These are phyloP conservation scores for Caenorhabditis plicata DNA, from an alignment of 2,888 invertebrate genomes.

Conservation along the genomic window DNA sequence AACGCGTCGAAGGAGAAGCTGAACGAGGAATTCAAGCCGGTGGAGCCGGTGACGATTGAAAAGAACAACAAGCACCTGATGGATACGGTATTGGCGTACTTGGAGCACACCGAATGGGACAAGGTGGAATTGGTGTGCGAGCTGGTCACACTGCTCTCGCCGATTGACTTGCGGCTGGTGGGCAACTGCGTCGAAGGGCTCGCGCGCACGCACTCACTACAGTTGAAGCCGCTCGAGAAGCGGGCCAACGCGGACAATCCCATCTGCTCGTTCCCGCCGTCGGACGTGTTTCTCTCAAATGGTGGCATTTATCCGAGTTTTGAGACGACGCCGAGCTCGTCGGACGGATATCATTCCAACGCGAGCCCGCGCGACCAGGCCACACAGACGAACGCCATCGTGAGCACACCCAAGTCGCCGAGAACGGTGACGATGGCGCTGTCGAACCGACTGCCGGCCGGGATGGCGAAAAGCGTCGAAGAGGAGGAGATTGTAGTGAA, in stretches of 20 bases:
- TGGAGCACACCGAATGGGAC: conserved; percentile 37
- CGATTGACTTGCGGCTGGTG: conserved; percentile 36
- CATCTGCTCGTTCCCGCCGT: conserved; percentile 2
- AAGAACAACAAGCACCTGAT: conserved; percentile 1
- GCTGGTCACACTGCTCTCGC: conserved; percentile 23
- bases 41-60: neutral
- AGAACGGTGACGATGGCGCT: no score
- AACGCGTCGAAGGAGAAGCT: conserved; percentile 1
- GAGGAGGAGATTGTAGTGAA: no score
- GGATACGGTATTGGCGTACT: conserved; percentile 24
- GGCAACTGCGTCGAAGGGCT: conserved; percentile 32
- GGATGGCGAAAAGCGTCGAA: no score
- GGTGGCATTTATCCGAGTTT: no score
- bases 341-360: no score
- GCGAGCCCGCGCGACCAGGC: no score
- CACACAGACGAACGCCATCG: no score
- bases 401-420: no score
- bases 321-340: no score
- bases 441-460: neutral
- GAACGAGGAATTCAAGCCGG: neutral
- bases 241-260: conserved; percentile 21
- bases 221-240: conserved; percentile 24
- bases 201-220: conserved; percentile 6
- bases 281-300: neutral
- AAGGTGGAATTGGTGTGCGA: conserved; percentile 43